Base-by-base conservation (phyloP, 2,113 vertebrate species). In the Parus major region DNA sequence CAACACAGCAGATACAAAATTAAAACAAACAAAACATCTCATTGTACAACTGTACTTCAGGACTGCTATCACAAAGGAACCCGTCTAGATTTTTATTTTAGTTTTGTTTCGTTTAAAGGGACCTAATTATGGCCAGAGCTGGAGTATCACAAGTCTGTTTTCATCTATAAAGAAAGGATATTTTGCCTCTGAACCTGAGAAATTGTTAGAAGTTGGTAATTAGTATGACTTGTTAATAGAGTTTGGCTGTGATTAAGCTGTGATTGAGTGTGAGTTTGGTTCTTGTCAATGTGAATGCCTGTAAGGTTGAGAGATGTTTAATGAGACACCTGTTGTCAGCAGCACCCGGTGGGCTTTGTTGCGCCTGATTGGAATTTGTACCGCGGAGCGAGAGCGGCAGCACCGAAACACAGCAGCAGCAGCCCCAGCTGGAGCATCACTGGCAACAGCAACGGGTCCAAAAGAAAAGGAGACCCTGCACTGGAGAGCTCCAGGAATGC, bases 221-320 rank as follows among this genome's bases (percentile, higher is more conserved):
- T 98, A 98, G 98, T 94, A 97, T 95, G 97, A 98, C 95, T 98
- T 97, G 98, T 98, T 98, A 98, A 98, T 98, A 92, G 97, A 97
- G 97, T 97, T 97, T 97, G 98, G 97, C 98, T 98, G 96, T 98
- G 98, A 98, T 98, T 96, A 97, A 96, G 96, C 95, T 36, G 97
- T 95, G 96, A 98, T 96, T 91, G 97, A 98, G 97, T 95, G 96
- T 41, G 94, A 93, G 96, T 96, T 98, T 90, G 95, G 97, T 97
- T 96, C 95, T 97, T 97, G 97, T 97, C 97, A 93, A 88, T 89
- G 96, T 6, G 96, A 90, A 96, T 95, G 96, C 97, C 96, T 96
- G 94, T 95, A 97, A 98, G 97, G 96, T 96, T 89, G 95, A 95
- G 97, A 94, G 96, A 90, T 95, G 96, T 96, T 97, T 98, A 98